Evolutionary conservation across 1,140 invertebrate species (phyloP).

Genomic region (Maniola jurtina): DNA sequence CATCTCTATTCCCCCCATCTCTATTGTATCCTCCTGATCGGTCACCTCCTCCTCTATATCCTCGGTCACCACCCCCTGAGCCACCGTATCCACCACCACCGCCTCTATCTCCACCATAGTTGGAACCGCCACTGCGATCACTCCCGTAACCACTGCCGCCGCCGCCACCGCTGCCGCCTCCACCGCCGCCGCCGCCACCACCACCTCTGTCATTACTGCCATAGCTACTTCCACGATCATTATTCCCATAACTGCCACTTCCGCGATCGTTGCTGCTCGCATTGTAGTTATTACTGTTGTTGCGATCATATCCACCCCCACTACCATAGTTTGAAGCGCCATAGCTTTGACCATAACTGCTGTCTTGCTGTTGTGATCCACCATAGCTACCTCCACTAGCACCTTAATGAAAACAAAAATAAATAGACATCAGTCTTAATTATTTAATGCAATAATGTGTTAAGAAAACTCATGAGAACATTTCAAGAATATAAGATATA

Average conservation of each 20-base stretch:
- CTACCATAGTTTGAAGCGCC: conserved; percentile 41
- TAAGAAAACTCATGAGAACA: too few species aligned
- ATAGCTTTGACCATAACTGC: conserved; percentile 59
- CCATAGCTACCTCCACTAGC: conserved; percentile 46
- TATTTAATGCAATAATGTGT: background rate
- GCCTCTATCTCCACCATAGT: conserved; percentile 73
- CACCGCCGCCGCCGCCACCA: conserved; percentile 45
- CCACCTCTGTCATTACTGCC: conserved; percentile 38
- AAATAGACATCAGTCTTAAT: background rate
- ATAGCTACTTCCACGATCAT: conserved; percentile 58
- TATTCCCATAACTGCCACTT: conserved; percentile 46
- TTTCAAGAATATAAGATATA: too few species aligned
- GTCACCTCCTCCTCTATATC: conserved; percentile 68
- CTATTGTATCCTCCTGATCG: conserved; percentile 72
- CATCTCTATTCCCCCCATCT: conserved; percentile 72
- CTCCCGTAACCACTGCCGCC: conserved; percentile 44
- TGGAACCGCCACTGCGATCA: conserved; percentile 53
- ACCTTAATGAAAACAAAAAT: conserved; percentile 30
- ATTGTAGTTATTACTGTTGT: conserved; percentile 59
- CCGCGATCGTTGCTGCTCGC: conserved; percentile 48
- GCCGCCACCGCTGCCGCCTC: conserved; percentile 54
- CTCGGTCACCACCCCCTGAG: conserved; percentile 57
- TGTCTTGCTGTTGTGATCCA: conserved; percentile 46
- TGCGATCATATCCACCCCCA: conserved; percentile 57
- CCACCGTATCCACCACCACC: conserved; percentile 43